Percentiles rank a stretch among this genome's conserved stretches.
Evolutionary conservation across 2,888 invertebrate genomes (phyloP).

Genomic region (Synergus itoensis): DNA sequence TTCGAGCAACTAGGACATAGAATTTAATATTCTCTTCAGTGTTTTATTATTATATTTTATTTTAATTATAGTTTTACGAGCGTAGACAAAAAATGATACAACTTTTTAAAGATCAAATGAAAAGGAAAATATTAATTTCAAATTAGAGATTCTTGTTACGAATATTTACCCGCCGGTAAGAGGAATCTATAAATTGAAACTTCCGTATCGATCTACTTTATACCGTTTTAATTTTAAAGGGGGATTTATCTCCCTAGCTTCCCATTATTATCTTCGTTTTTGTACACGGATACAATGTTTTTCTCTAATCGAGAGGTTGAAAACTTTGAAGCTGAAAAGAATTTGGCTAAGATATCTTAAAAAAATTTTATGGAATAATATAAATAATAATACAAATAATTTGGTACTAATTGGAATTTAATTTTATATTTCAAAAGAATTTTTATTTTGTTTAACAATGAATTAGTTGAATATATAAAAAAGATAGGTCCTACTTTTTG

Average conservation of each 20-base stretch:
- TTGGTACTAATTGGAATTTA: neutral
- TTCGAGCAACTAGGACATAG: neutral
- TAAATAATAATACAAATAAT: neutral
- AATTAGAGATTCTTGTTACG: too few relatives aligned
- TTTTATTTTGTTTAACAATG: neutral
- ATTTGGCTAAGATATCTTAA: neutral
- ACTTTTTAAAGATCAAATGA: neutral
- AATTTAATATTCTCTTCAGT: neutral
- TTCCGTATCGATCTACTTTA: too few relatives aligned
- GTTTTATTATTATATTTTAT: neutral
- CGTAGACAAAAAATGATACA: slow-evolving; percentile 19
- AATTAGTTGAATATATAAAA: neutral
- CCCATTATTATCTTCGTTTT: slow-evolving; percentile 13
- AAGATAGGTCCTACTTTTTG: neutral
- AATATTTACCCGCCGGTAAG: too few relatives aligned
- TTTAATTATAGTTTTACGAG: slow-evolving; percentile 13
- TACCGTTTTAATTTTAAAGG: too few relatives aligned
- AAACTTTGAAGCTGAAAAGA: slow-evolving; percentile 16
- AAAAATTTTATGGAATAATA: neutral
- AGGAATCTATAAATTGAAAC: too few relatives aligned
- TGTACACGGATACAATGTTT: slow-evolving; percentile 29
- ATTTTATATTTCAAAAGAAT: neutral
- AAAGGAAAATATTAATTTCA: too few relatives aligned
- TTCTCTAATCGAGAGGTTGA: neutral
- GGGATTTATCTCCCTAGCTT: neutral